Base-by-base conservation (phyloP, 2,888 invertebrate genomes). In the Noctua janthina region DNA sequence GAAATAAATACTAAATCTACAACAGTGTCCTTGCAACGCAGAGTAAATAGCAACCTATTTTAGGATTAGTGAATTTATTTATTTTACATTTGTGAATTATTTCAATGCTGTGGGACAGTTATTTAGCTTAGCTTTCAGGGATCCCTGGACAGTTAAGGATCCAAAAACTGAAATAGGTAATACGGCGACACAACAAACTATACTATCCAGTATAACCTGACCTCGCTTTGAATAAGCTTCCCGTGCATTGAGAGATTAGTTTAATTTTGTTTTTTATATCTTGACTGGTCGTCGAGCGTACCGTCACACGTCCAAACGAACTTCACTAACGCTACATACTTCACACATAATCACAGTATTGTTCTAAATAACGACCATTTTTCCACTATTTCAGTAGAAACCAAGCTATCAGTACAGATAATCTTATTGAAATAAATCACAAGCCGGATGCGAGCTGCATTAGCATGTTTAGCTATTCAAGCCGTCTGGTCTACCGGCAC, bases 381-480 rank as follows among this genome's bases (percentile, higher is more conserved):
- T 82, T 64, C 62, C 49, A 64, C 43, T 10, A 68, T 76, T 8
- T 64, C 69, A 17, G 51, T 76, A 71, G 68, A 75, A 74, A 76
- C n/a, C 20, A 6, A 51, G 64, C 67, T 89, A 89, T 88, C 88
- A 80, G 76, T 69, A 54, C 23, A 78, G 80, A 84, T 87, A 81
- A 88, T 89, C 89, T 74, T 73, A 70, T 82, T 78, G 72, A 83
- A 78, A 87, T 87, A 87, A 87, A 90, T 90, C 87, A 85, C 73
- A 66, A 74, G 82, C 84, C 91, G 90, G 90, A 91, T 84, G 79
- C 79, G 56, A 17, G 76, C 66, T 68, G 80, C 70, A 82, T 82
- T 83, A 84, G 85, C 87, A 81, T 84, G 83, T 74, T 66, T 54
- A 51, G 49, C 75, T 80, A 70, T 89, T 76, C 74, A 77, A 49